Base-by-base conservation (phyloP, 2,113 vertebrate species). In the Sander vitreus region DNA sequence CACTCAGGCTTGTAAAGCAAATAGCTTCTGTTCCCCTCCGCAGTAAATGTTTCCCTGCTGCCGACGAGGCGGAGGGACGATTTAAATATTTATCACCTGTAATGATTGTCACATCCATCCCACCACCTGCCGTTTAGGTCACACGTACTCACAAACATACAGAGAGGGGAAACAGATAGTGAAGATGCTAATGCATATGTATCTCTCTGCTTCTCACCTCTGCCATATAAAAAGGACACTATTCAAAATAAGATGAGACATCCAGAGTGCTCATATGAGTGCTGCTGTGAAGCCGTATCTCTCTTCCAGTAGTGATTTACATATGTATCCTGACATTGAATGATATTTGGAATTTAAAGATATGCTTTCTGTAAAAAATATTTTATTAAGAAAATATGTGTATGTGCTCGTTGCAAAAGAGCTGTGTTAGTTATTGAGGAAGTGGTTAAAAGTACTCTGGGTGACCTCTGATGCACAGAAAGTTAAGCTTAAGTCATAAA, bases 11-110 rank as follows among this genome's bases (percentile, higher is more conserved):
- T 82, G 72, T 86, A 87, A 85, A 89, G 83, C 77, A 80, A 85
- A 85, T 54, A 81, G 83, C 78, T 73, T 67, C 68, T 25, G 65
- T 78, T 86, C 77, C 60, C 63, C 25, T 80, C 73, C 67, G 27
- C 81, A 81, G 73, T 73, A 85, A 86, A 86, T 83, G 80, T 88
- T 86, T 88, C 71, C 72, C 69, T 19, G 60, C 84, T 47, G 80
- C 73, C 39, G 45, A 18, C 6, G 45, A 66, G 59, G 80, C 47
- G 18, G 75, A 65, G 69, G 68, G 58, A 43, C 18, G 43, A 83
- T 88, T 88, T 86, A 72, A 91, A 91, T 91, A 90, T 90, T 85
- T 88, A 88, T 85, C 70, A 85, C 73, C 83, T 89, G 85, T 80
- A 85, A 87, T 85, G 78, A 91, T 53, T 54, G 85, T 75, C 76